A percentile compares a stretch with the other conserved stretches of the same genome.
Conservation (phyloP, 2,113 vertebrate genomes). For the Channa argus region DNA sequence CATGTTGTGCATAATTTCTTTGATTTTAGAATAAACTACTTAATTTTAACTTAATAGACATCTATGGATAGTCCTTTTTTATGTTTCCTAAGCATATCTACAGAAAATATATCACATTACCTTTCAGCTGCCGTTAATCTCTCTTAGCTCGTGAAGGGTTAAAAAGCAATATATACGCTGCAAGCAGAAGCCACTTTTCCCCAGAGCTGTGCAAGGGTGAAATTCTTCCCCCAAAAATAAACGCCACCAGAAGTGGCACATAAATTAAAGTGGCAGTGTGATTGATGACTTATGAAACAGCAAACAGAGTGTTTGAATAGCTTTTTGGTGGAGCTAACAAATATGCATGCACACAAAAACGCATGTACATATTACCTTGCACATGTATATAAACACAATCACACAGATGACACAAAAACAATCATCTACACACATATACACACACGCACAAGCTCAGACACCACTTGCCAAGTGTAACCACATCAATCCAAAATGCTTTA, state of each 20-base stretch:
- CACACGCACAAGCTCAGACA: conserved; percentile 16
- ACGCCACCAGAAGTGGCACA: conserved; percentile 94
- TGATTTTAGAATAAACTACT: background rate
- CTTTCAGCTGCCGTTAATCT: conserved; percentile 47
- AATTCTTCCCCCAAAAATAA: conserved; percentile 88
- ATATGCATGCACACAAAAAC: conserved; percentile 71
- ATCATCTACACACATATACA: conserved; percentile 17
- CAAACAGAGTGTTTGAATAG: conserved; percentile 86
- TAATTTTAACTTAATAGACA: background rate
- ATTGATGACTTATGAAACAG: conserved; percentile 90
- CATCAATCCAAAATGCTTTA: conserved; percentile 88
- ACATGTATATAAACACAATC: conserved; percentile 2
- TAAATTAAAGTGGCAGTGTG: conserved; percentile 96
- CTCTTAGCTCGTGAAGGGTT: conserved; percentile 81
- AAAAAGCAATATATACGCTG: conserved; percentile 82
- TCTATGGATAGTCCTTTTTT: background rate
- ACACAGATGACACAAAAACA: conserved; percentile 28
- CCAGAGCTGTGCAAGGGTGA: conserved; percentile 88
- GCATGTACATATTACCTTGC: background rate
- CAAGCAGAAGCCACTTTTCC: conserved; percentile 68
- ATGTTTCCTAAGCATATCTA: conserved; percentile 1
- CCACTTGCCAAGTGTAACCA: conserved; percentile 80
- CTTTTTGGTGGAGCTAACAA: conserved; percentile 86
- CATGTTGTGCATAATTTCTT: too few relatives aligned
- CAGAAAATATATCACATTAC: conserved; percentile 3